These are phyloP conservation scores for Hemicentrotus pulcherrimus DNA, from an alignment of 35 echinoderm and acorn worm species.

Conservation along the genomic window DNA sequence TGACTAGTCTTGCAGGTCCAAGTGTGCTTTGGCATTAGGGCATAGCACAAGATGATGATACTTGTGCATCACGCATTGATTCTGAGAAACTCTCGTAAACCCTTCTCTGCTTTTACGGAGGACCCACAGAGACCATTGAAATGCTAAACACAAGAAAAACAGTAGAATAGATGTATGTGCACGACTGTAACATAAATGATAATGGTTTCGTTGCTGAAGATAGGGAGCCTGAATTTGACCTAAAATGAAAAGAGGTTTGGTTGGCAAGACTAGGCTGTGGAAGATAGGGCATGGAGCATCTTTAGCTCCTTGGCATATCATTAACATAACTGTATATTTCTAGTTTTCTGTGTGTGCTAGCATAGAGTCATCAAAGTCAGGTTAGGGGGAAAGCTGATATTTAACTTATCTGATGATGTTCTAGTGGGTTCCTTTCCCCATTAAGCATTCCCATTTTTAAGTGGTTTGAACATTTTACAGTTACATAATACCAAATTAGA, in stretches of 20 bases:
- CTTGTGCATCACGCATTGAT: not conserved
- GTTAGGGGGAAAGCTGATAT: not conserved
- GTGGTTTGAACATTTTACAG: not conserved
- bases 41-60: not conserved
- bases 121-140: too few relatives aligned
- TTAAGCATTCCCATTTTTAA: not conserved
- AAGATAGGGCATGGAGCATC: constrained; percentile 27
- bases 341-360: not conserved
- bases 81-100: not conserved
- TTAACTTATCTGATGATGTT: not conserved
- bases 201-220: not conserved
- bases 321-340: constrained; percentile 45
- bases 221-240: not conserved
- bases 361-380: not conserved
- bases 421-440: not conserved
- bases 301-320: constrained; percentile 38
- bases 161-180: too few relatives aligned
- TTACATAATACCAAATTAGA: not conserved
- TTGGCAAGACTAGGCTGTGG: not conserved
- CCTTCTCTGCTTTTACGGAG: too few relatives aligned
- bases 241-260: not conserved
- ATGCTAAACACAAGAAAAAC: too few relatives aligned
- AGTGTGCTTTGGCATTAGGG: not conserved
- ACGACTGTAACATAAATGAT: too few relatives aligned
- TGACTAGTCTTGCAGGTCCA: not conserved